Conservation (phyloP, 1,140 invertebrate genomes). For the Formica selysi region DNA sequence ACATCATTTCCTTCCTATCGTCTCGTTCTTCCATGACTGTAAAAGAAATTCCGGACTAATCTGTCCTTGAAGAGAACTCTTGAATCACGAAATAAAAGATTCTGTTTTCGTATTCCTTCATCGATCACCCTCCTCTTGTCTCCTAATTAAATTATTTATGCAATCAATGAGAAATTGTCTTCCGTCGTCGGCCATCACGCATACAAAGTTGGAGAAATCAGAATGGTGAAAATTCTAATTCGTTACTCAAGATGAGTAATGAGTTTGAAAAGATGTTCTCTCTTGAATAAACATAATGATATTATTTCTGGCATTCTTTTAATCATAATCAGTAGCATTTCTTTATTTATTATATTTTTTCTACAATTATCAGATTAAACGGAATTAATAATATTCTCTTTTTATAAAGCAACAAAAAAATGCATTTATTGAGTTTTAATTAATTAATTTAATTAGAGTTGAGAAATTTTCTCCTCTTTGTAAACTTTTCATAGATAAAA, state of each 20-base stretch:
- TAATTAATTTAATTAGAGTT: slow-evolving; percentile 26
- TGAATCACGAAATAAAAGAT: slow-evolving; percentile 81
- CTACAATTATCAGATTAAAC: not conserved
- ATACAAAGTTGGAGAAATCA: slow-evolving; percentile 11
- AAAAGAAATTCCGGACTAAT: slow-evolving; percentile 80
- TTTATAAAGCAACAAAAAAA: not conserved
- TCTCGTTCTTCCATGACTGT: slow-evolving; percentile 63
- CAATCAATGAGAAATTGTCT: slow-evolving; percentile 67
- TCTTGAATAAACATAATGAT: not conserved
- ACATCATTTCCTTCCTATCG: slow-evolving; percentile 55
- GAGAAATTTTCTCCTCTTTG: not conserved
- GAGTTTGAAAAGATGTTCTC: not conserved
- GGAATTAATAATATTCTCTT: not conserved
- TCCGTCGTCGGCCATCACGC: slow-evolving; percentile 5
- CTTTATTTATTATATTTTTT: slow-evolving; percentile 4
- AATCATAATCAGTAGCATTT: not conserved
- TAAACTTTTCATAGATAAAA: slow-evolving; percentile 14
- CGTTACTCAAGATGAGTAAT: not conserved
- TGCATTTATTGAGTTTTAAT: slow-evolving; percentile 35
- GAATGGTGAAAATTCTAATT: slow-evolving; percentile 10
- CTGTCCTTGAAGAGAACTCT: slow-evolving; percentile 82
- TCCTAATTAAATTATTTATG: slow-evolving; percentile 68
- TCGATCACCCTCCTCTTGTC: slow-evolving; percentile 1
- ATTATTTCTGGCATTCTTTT: not conserved
- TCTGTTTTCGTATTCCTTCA: slow-evolving; percentile 59